Evolutionary conservation across 2,888 invertebrate genomes (phyloP).

Genomic region (Petrophora chlorosata): DNA sequence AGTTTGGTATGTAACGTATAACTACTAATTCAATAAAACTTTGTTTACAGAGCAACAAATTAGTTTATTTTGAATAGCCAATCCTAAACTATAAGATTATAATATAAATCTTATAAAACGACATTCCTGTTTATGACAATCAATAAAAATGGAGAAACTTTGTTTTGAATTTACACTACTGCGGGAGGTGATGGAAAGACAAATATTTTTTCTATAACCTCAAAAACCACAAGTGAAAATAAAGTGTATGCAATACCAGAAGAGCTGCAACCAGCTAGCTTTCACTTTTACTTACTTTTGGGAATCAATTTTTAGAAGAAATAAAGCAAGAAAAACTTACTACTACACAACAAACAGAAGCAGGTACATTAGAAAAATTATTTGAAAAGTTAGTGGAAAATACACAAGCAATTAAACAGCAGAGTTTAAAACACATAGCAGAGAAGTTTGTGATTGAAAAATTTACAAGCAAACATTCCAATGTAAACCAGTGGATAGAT

Average conservation of each 20-base stretch:
- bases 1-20: too few relatives aligned
- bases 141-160: constrained; percentile 1
- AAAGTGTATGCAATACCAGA: constrained; percentile 11
- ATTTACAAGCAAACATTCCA: constrained; percentile 11
- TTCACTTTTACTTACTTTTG: not conserved
- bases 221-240: constrained; percentile 9
- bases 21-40: too few relatives aligned
- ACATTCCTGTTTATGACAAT: not conserved
- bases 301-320: not conserved
- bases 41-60: too few relatives aligned
- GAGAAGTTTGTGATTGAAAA: constrained; percentile 24
- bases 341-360: constrained; percentile 3
- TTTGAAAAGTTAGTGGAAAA: constrained; percentile 25
- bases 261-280: constrained; percentile 1
- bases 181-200: not conserved
- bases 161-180: constrained; percentile 5
- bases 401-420: constrained; percentile 15
- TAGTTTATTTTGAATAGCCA: too few relatives aligned
- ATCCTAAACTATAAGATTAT: too few relatives aligned
- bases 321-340: not conserved
- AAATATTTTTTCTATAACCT: not conserved
- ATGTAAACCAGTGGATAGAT: constrained; percentile 19
- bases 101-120: not conserved
- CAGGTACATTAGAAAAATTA: constrained; percentile 18
- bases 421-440: constrained; percentile 25